Evolutionary conservation across 2,797 vertebrate species (phyloP), one percentile per base, ranked within the genome.

Genomic region (Helostoma temminkii): DNA sequence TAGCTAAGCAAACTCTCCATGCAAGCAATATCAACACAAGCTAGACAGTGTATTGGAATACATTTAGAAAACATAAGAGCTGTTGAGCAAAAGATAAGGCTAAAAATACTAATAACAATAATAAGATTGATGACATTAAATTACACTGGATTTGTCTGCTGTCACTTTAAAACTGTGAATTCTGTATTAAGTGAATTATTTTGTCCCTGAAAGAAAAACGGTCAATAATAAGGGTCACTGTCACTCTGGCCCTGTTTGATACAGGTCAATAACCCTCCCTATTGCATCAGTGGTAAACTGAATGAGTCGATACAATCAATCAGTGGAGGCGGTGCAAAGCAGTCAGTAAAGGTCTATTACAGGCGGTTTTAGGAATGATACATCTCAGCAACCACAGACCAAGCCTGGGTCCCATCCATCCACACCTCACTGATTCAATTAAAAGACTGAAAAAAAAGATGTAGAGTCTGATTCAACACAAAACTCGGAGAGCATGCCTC

Each of bases 241-340:
- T 53, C 45, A 73, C 66, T 59, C 52, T 55, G 68, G 56, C 47
- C 78, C 34, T 48, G 46, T 87, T 78, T 87, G 78, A 88, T 84
- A 57, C 50, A 65, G 86, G 84, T 90, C 86, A 77, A 77, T 83
- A 80, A 75, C 67, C 45, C 66, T 87, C 76, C 83, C 75, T 69
- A 83, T 87, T 86, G 80, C 82, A 87, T 88, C 82, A 81, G 65
- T 69, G 71, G 84, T 82, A 88, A 91, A 82, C 81, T 76, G 70
- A 76, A 93, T 87, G 65, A 89, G 91, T 92, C 91, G 60, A 93
- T 94, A 76, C 72, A 75, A 90, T 93, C 88, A 87, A 90, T 87
- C 71, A 70, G 84, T 28, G 43, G 61, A 76, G 83, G 77, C 88
- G 71, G 68, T 67, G 66, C 74, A 75, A 87, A 84, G 81, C 84